These are phyloP conservation scores for Platygyra sinensis DNA, from an alignment of 64 coral and sea anemone genomes.

Conservation along the genomic window DNA sequence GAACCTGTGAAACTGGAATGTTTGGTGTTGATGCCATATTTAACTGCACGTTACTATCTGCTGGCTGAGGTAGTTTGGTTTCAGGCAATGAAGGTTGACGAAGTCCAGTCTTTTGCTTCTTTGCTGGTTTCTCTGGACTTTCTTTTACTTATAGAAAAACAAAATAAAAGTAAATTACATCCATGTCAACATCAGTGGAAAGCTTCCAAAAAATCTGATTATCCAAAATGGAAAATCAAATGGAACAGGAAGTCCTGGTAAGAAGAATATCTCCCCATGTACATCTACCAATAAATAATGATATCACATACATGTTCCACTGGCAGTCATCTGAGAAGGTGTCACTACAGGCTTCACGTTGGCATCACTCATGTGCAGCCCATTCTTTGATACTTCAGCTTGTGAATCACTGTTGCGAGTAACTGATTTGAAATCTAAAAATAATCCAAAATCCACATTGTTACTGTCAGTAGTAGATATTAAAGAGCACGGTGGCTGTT, in stretches of 20 bases:
- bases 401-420: neutral
- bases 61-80: neutral
- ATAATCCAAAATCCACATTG: neutral
- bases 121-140: slow-evolving; percentile 27
- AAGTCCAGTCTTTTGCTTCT: neutral
- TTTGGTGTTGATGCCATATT: neutral
- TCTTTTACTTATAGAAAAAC: neutral
- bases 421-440: neutral
- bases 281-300: no score
- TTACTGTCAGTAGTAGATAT: no score
- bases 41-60: neutral
- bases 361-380: neutral
- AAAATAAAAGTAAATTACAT: neutral
- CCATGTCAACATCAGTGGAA: no score
- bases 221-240: no score
- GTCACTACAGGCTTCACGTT: slow-evolving; percentile 7
- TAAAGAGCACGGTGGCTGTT: no score
- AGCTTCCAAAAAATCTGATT: no score
- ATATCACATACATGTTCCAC: neutral
- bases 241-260: no score
- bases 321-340: neutral
- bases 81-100: neutral
- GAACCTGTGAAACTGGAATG: neutral
- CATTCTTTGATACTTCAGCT: neutral
- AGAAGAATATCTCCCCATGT: no score